Conservation (phyloP, 1,140 invertebrate genomes). For the Drosophila carrolli region DNA sequence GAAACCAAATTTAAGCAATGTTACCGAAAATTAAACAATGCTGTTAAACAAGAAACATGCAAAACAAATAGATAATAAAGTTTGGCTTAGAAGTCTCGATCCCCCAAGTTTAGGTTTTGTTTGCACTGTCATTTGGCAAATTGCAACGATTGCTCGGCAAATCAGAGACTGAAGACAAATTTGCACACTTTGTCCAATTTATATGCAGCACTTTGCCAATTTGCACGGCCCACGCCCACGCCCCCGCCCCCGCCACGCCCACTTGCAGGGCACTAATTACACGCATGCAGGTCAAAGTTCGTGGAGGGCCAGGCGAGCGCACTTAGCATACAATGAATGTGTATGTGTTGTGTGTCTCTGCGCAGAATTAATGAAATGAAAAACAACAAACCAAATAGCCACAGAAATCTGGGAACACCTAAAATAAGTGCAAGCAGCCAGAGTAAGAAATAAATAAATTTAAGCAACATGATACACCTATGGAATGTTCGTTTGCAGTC, state of each 20-base stretch:
- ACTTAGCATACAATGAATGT: no score
- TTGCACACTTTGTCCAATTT: slow-evolving; percentile 61
- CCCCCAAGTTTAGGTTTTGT: neutral
- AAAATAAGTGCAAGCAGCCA: slow-evolving; percentile 12
- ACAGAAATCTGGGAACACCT: slow-evolving; percentile 7
- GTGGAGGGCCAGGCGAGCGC: neutral
- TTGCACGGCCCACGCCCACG: slow-evolving; percentile 24
- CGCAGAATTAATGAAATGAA: slow-evolving; percentile 28
- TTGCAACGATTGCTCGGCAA: slow-evolving; percentile 17
- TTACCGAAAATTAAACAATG: slow-evolving; percentile 2
- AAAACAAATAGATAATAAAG: slow-evolving; percentile 13
- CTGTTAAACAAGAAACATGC: slow-evolving; percentile 19
- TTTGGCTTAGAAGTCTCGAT: neutral
- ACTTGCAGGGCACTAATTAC: slow-evolving; percentile 56
- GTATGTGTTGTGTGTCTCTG: neutral
- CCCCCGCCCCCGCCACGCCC: neutral
- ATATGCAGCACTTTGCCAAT: slow-evolving; percentile 65
- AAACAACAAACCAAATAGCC: slow-evolving; percentile 8
- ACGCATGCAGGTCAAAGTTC: slow-evolving; percentile 46
- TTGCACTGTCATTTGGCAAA: slow-evolving; percentile 25
- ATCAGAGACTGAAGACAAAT: slow-evolving; percentile 61
- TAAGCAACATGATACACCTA: slow-evolving; percentile 50
- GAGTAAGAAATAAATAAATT: slow-evolving; percentile 34
- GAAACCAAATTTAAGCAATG: neutral
- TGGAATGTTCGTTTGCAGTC: slow-evolving; percentile 31